Conservation (phyloP, 1,140 invertebrate species). For the Hylyphantes graminicola region DNA sequence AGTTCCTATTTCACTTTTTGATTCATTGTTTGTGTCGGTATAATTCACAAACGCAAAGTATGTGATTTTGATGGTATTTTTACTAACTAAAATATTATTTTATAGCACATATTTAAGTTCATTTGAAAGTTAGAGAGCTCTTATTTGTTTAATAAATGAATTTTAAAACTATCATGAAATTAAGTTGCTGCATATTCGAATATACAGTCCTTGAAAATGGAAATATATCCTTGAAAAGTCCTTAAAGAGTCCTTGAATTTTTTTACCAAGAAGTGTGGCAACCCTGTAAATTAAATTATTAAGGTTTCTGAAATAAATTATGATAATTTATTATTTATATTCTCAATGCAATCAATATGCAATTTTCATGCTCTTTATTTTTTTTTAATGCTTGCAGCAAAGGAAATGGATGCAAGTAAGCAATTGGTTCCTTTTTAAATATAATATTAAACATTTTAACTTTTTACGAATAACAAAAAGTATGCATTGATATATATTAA, state of each 20-base stretch:
- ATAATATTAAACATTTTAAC: neutral
- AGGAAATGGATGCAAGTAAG: slow-evolving; percentile 19
- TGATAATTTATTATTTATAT: neutral
- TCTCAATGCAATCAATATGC: neutral
- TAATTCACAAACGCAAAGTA: too few relatives aligned
- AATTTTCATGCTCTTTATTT: slow-evolving; percentile 1
- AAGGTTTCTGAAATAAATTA: neutral
- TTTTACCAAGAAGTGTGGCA: neutral
- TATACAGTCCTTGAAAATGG: too few relatives aligned
- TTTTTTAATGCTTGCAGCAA: slow-evolving; percentile 1
- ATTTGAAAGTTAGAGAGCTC: neutral
- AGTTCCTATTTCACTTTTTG: too few relatives aligned
- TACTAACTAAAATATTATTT: neutral
- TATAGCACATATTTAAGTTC: neutral
- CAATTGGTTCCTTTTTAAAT: neutral
- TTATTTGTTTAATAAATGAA: too few relatives aligned
- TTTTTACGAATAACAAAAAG: too few relatives aligned
- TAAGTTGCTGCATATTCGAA: too few relatives aligned
- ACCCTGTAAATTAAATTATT: neutral
- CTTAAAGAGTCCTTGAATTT: too few relatives aligned
- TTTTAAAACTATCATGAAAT: too few relatives aligned
- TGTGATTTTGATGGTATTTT: neutral
- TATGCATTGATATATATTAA: too few relatives aligned
- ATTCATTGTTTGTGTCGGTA: too few relatives aligned
- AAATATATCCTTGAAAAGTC: too few relatives aligned